Conservation (phyloP, 2,797 vertebrate genomes). For the Helarctos malayanus region DNA sequence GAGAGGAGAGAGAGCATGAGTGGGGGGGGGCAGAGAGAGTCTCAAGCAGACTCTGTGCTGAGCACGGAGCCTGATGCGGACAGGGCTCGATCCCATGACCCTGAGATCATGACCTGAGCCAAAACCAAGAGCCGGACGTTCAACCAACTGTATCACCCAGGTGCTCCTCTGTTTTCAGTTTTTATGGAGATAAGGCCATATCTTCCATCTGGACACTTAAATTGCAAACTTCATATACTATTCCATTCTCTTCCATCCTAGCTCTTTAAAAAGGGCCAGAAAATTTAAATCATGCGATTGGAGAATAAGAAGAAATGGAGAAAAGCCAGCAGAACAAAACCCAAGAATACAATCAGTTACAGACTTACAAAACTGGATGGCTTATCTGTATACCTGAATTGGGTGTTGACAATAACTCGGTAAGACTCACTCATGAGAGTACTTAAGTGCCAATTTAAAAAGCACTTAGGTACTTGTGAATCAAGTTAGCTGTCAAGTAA, state of each 20-base stretch:
- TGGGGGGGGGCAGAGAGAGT: background rate
- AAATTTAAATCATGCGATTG: background rate
- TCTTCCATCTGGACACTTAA: background rate
- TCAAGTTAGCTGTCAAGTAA: conserved; percentile 74
- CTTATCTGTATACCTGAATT: conserved; percentile 69
- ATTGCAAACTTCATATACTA: background rate
- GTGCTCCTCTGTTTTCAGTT: background rate
- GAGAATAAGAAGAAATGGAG: background rate
- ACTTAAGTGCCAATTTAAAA: conserved; percentile 75
- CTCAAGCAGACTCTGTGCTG: background rate
- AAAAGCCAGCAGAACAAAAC: background rate
- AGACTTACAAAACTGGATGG: background rate
- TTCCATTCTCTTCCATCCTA: background rate
- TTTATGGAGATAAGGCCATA: background rate
- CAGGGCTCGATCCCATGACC: background rate
- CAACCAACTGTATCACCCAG: background rate
- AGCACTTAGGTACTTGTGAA: conserved; percentile 77
- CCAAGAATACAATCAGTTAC: background rate
- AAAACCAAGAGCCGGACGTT: background rate
- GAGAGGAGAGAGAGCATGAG: background rate
- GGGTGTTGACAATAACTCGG: conserved; percentile 78
- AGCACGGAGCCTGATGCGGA: background rate
- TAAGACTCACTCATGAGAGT: conserved; percentile 68
- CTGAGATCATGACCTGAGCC: background rate
- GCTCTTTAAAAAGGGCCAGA: conserved; percentile 25